Evolutionary conservation across 2,113 vertebrate species (phyloP), one percentile per base, ranked within the genome.

Genomic region (Eupsittula cactorum): DNA sequence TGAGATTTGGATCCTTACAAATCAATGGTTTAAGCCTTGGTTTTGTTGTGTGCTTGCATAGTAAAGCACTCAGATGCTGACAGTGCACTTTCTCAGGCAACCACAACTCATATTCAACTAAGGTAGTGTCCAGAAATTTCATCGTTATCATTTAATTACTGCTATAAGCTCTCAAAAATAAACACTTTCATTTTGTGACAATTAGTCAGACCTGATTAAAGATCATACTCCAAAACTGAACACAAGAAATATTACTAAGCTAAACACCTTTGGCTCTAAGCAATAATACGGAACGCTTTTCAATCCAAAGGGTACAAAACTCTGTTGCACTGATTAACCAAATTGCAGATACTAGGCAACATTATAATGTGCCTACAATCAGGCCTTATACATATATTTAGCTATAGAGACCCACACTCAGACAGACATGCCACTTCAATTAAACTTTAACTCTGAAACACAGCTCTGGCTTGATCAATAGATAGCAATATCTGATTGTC

Each of bases 1-100:
- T 44, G 49, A 23, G 33, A 77, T 64, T 70, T 71, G 21, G 37
- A n/a, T 57, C 42, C 11, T 64, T 42, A 4, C 16, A 49, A 33
- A 75, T 16, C 23, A 35, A 21, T 18, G 65, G 33, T 44, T 60
- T 35, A 67, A 82, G 35, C 23, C 29, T 33, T n/a, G n/a, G 29
- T 21, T 83, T 52, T 71, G 27, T 44, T 71, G 19, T 33, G 11
- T 10, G 7, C 52, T 79, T n/a, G 11, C 18, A 52, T 2, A 50
- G 19, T 39, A 41, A 75, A 53, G 35, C 14, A 31, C 21, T 47
- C 37, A 27, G 42, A 44, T 23, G 29, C 44, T 19, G 31, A 49
- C 47, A 57, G 7, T 0, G 0, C 24, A 15, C 39, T 42, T 67
- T 31, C 49, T 82, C 65, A 46, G 37, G 49, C 1, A 4, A 52